Evolutionary conservation across 2,888 invertebrate species (phyloP).

Genomic region (Bellardia bayeri): DNA sequence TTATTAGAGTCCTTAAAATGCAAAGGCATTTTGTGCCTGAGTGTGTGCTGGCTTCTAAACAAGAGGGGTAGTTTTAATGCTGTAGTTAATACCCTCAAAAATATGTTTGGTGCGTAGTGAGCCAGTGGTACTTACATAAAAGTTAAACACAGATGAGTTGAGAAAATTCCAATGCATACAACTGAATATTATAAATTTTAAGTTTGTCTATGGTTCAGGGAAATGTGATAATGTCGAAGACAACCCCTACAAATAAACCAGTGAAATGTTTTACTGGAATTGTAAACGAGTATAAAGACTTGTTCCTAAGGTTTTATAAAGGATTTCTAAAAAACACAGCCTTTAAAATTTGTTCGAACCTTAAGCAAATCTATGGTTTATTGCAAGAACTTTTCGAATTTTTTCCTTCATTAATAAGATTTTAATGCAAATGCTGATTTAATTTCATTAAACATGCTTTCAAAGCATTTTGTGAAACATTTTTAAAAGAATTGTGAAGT

Average conservation of each 20-base stretch:
- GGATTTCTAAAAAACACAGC: no score
- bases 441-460: no score
- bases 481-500: no score
- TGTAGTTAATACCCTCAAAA: slow-evolving; percentile 29
- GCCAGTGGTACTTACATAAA: slow-evolving; percentile 16
- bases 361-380: no score
- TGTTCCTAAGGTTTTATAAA: no score
- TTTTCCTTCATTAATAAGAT: no score
- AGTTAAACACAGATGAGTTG: slow-evolving; percentile 39
- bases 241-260: background rate
- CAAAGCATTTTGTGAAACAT: no score
- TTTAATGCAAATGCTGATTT: no score
- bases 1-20: slow-evolving; percentile 61
- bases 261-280: background rate
- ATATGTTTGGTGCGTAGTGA: slow-evolving; percentile 27
- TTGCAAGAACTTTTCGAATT: no score
- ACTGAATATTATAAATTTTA: slow-evolving; percentile 64
- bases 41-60: background rate
- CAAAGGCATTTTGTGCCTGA: slow-evolving; percentile 58
- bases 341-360: no score
- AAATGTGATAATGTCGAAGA: background rate
- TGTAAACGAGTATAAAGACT: no score
- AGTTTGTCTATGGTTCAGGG: slow-evolving; percentile 16
- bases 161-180: slow-evolving; percentile 69
- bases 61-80: slow-evolving; percentile 44